These are phyloP conservation scores for Dipus sagitta DNA, from an alignment of 2,797 vertebrate species.

Conservation along the genomic window DNA sequence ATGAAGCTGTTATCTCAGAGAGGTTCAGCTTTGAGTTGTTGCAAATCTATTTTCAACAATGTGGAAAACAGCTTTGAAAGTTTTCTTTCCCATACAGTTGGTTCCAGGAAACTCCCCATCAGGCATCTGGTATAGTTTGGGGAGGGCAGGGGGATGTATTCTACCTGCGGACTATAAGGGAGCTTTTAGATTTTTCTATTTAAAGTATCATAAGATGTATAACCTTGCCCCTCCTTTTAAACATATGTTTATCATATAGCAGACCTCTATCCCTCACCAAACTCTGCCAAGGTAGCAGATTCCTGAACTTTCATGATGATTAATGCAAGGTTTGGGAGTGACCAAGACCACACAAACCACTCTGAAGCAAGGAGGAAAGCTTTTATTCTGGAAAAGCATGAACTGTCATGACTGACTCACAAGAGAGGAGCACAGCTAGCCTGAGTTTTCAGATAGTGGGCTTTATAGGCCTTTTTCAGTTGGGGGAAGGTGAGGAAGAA, in stretches of 20 bases:
- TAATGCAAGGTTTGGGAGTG: too few relatives aligned
- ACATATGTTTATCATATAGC: background rate
- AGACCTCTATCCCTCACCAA: background rate
- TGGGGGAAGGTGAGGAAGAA: too few relatives aligned
- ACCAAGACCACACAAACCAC: too few relatives aligned
- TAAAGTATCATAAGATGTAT: background rate
- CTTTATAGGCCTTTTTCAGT: too few relatives aligned
- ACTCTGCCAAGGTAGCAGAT: background rate
- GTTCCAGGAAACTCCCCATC: background rate
- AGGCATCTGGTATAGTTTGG: background rate
- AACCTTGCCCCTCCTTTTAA: background rate
- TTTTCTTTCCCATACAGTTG: background rate
- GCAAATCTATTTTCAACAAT: slow-evolving; percentile 12
- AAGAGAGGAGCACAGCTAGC: too few relatives aligned
- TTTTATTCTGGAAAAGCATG: too few relatives aligned
- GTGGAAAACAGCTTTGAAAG: background rate
- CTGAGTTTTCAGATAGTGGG: too few relatives aligned
- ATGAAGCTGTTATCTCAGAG: background rate
- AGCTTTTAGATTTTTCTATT: background rate
- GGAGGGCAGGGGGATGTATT: background rate
- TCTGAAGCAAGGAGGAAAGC: too few relatives aligned
- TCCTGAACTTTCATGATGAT: background rate
- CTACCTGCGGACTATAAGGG: background rate
- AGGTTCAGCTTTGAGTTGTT: background rate
- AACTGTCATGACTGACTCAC: too few relatives aligned